Percentiles rank a stretch among this genome's conserved stretches.
Conservation (phyloP, 2,888 invertebrate species). For the Ichneumoninae sp. region DNA sequence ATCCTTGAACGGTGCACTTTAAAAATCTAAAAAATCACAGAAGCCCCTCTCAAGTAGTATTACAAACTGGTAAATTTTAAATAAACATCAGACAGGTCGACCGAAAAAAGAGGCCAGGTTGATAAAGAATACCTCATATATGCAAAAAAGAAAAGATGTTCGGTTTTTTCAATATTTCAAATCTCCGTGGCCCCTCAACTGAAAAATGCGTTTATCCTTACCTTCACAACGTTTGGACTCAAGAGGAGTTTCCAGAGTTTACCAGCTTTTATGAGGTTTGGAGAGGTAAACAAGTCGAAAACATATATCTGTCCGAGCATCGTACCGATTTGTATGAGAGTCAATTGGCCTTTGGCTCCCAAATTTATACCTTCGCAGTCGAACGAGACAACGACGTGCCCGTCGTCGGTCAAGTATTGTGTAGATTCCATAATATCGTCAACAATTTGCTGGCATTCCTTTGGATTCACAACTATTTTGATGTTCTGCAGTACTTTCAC, state of each 20-base stretch:
- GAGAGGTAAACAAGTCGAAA: conserved; percentile 94
- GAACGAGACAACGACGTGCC: conserved; percentile 90
- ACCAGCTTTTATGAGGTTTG: conserved; percentile 90
- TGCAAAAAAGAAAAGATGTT: no score
- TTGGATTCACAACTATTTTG: conserved; percentile 91
- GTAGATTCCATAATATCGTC: conserved; percentile 89
- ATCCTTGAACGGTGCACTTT: no score
- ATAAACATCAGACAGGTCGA: no score
- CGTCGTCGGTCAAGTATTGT: conserved; percentile 78
- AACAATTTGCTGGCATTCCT: conserved; percentile 91
- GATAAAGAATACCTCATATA: no score
- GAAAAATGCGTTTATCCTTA: conserved; percentile 75
- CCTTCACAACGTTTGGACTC: conserved; percentile 92
- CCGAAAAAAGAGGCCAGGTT: no score
- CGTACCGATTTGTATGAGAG: conserved; percentile 94
- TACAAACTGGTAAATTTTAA: no score
- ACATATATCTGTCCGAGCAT: conserved; percentile 93
- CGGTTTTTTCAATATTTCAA: no score
- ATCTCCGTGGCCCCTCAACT: no score
- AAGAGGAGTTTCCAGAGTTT: conserved; percentile 93
- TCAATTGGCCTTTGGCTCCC: conserved; percentile 94
- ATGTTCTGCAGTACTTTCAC: conserved; percentile 92
- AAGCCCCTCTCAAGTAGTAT: no score
- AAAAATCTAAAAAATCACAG: no score
- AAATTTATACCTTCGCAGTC: conserved; percentile 98